Evolutionary conservation across 2,888 invertebrate genomes (phyloP), one percentile per base, ranked within the genome.

Genomic region (Lottia scabra): DNA sequence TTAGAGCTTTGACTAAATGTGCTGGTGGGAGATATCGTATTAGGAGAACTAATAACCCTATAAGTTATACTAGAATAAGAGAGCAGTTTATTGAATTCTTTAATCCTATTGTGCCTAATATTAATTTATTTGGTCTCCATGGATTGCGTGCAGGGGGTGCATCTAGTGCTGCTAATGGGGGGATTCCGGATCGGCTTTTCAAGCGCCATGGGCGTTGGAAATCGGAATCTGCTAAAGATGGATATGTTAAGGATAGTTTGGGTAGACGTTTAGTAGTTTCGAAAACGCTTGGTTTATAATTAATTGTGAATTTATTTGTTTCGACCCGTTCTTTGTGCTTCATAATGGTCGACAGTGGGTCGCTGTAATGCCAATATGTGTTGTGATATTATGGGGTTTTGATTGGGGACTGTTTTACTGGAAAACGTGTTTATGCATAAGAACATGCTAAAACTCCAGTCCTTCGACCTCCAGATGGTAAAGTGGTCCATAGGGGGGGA

Each of bases 71-170:
- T 64, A 38, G 72, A 44, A 72, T 64, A 56, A 12, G 67, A 15
- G 68, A 72, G 8, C 44, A 63, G 5, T 71, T 71, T 15, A 63
- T 71, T 63, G n/a, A 45, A 10, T 63, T 48, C 16, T 67, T 71
- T 66, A 23, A 46, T n/a, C 62, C 63, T 27, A 63, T 72, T 68
- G 65, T 56, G 15, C 48, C 48, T 38, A 65, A 67, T 48, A 65
- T 65, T 67, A 48, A 46, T 15, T 68, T 64, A 12, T 68, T 63
- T 64, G 63, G 64, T 16, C 38, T 68, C 3, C 67, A 72, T 19
- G 65, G 67, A 64, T 68, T 72, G 23, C 15, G 65, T 26, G 65
- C 67, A n/a, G 72, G 71, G 26, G 68, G 46, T 13, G 68, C 56
- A 16, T 64, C 67, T 13, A 46, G 48, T n/a, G 62, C 67, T n/a